These are phyloP conservation scores for Gnathonemus longibarbis DNA, from an alignment of 2,113 vertebrate species.

Conservation along the genomic window DNA sequence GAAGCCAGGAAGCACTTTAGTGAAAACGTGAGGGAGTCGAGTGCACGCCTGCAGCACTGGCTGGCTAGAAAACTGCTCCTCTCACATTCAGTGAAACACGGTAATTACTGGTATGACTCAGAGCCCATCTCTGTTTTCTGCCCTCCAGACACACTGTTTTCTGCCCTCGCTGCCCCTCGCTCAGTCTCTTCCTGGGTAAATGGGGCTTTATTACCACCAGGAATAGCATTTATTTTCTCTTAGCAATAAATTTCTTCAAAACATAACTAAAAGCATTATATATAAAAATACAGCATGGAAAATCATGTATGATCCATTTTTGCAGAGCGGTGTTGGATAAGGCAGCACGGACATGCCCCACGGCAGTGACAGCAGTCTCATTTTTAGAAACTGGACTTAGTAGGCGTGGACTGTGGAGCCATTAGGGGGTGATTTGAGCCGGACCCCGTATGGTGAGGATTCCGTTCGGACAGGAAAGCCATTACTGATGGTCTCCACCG, in stretches of 20 bases:
- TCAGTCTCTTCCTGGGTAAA: neutral
- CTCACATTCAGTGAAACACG: neutral
- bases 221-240: neutral
- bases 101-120: neutral
- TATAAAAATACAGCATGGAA: neutral
- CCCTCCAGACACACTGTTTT: neutral
- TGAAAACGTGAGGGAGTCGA: neutral
- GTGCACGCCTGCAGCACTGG: neutral
- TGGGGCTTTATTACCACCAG: neutral
- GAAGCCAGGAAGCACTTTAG: neutral
- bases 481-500: neutral
- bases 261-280: neutral
- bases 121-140: neutral
- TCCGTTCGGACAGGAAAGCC: neutral
- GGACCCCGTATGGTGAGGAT: neutral
- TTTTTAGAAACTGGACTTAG: neutral
- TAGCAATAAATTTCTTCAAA: neutral
- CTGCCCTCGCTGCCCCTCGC: neutral
- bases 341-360: neutral
- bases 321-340: neutral
- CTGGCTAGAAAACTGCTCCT: neutral
- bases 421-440: neutral
- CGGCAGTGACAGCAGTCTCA: neutral
- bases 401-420: neutral
- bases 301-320: neutral